phyloP scores from a whole-genome alignment of 2,113 vertebrate species.

The Litocranius walleri region DNA sequence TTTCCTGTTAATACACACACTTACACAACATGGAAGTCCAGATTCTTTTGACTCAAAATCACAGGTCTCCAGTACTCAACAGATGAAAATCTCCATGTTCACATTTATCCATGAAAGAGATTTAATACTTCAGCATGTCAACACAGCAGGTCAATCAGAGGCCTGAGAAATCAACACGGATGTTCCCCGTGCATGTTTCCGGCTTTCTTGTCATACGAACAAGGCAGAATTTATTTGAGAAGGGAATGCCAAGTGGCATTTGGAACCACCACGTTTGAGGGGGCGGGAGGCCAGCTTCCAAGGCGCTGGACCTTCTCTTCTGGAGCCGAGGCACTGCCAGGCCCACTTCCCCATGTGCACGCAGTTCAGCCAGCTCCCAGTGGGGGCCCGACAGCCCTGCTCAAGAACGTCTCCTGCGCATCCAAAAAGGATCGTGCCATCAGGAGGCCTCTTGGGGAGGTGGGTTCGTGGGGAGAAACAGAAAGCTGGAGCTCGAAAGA shows the following conservation, averaged over 20 bases:
- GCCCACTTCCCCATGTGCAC: neutral
- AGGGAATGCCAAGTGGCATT: conserved; percentile 65
- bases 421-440: neutral
- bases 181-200: neutral
- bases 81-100: conserved; percentile 9
- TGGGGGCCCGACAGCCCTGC: neutral
- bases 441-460: neutral
- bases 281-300: neutral
- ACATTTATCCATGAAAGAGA: conserved; percentile 4
- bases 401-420: neutral
- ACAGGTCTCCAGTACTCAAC: neutral
- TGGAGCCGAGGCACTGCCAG: neutral
- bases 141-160: conserved; percentile 17
- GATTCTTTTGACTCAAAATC: neutral
- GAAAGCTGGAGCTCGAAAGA: too few species aligned
- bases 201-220: conserved; percentile 22
- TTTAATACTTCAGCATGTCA: neutral
- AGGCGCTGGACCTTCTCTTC: neutral
- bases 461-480: neutral
- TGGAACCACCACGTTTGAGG: neutral
- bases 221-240: conserved; percentile 41
- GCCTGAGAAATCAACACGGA: neutral
- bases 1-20: neutral
- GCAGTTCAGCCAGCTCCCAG: neutral
- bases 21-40: neutral